A percentile compares a stretch with the other conserved stretches of the same genome.
phyloP scores from a whole-genome alignment of 1,140 invertebrate genomes.

The Amyelois transitella region DNA sequence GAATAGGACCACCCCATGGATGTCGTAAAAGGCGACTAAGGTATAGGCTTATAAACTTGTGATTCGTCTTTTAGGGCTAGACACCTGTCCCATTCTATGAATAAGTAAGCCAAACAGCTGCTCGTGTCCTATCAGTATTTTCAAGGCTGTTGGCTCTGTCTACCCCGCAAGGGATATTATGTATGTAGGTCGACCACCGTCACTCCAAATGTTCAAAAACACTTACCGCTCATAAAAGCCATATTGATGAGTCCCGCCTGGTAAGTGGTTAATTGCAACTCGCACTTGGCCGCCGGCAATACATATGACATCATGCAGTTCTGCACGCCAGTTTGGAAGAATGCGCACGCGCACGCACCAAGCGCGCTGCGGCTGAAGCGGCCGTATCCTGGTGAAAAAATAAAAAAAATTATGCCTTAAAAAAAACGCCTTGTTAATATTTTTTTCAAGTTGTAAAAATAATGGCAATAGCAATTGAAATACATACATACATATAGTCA shows the following conservation, averaged over 20 bases:
- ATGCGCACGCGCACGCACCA: conserved; percentile 55
- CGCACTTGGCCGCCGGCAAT: conserved; percentile 74
- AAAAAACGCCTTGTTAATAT: no score
- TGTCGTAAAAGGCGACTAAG: no score
- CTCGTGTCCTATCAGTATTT: no score
- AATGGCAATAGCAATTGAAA: neutral
- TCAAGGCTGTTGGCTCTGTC: no score
- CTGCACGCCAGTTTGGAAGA: conserved; percentile 76
- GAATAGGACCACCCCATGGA: no score
- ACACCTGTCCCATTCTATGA: no score
- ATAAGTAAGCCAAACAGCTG: no score
- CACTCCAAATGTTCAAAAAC: neutral
- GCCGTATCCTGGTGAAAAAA: conserved; percentile 56
- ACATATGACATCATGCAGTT: conserved; percentile 78
- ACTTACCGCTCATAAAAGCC: conserved; percentile 74
- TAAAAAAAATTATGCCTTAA: neutral
- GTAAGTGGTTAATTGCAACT: conserved; percentile 71
- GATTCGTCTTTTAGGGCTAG: no score
- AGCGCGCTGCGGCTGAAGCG: conserved; percentile 61
- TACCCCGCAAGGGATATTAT: no score
- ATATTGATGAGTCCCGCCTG: conserved; percentile 76
- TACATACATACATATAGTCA: no score
- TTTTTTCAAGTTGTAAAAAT: neutral
- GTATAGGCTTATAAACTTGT: no score
- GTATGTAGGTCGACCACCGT: no score